Evolutionary conservation across 2,888 invertebrate genomes (phyloP).

Genomic region (Caenorhabditis japonica): DNA sequence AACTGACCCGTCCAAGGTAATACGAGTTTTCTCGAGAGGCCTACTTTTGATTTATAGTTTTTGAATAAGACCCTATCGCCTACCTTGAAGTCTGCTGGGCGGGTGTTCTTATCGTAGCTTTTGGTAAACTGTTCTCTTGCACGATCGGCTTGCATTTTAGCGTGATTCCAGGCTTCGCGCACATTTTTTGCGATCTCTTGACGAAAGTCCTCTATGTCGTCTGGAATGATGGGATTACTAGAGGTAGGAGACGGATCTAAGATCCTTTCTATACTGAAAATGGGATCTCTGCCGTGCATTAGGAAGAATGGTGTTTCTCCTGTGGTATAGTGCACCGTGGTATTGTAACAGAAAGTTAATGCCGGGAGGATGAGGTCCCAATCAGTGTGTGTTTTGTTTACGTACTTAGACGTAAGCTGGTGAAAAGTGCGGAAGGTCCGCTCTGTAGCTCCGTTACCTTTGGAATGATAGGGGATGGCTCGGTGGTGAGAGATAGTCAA

Average conservation of each 20-base stretch:
- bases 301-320: conserved; percentile 49
- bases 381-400: conserved; percentile 22
- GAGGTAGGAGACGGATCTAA: conserved; percentile 28
- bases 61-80: conserved; percentile 16
- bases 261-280: conserved; percentile 36
- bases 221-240: neutral
- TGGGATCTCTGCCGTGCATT: conserved; percentile 47
- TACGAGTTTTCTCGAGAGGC: conserved; percentile 6
- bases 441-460: conserved; percentile 69
- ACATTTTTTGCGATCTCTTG: neutral
- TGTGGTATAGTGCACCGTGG: conserved; percentile 39
- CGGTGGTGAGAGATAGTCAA: conserved; percentile 44
- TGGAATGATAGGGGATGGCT: conserved; percentile 54
- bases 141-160: neutral
- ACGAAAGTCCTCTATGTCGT: neutral
- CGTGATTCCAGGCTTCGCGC: conserved; percentile 6
- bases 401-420: conserved; percentile 36
- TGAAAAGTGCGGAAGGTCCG: conserved; percentile 53
- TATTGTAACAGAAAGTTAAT: conserved; percentile 47
- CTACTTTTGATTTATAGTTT: neutral
- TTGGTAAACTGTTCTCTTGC: neutral
- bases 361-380: conserved; percentile 35
- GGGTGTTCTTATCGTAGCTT: neutral
- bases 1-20: conserved; percentile 11
- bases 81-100: neutral